Evolutionary conservation across 2,113 vertebrate species (phyloP).

Genomic region (Pampusana beccarii): DNA sequence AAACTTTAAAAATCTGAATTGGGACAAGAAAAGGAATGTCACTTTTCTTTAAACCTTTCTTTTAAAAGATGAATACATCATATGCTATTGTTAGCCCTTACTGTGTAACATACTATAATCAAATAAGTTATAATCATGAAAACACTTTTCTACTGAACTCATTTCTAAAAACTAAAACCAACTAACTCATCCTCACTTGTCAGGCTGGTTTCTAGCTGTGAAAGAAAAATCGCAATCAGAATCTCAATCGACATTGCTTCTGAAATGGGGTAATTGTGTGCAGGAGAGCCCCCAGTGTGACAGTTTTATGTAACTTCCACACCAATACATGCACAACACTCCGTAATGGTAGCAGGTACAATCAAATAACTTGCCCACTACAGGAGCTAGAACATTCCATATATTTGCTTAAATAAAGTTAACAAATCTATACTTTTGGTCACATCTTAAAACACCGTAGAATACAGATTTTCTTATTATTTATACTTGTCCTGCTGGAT

Average conservation of each 20-base stretch:
- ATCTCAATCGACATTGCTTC: neutral
- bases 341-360: neutral
- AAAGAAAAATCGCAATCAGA: neutral
- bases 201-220: neutral
- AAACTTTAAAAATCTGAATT: conserved; percentile 29
- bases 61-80: neutral
- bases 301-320: neutral
- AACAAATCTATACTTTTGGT: conserved; percentile 34
- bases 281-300: neutral
- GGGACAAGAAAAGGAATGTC: conserved; percentile 45
- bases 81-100: neutral
- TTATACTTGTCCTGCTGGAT: neutral
- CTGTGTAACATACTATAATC: neutral
- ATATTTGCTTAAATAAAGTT: neutral
- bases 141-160: neutral
- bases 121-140: conserved; percentile 10
- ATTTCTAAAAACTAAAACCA: conserved; percentile 38
- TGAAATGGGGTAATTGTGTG: neutral
- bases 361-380: neutral
- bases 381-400: neutral
- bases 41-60: conserved; percentile 23
- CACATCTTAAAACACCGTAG: neutral
- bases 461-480: neutral
- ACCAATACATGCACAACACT: neutral
- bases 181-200: neutral